Percentiles rank a stretch among this genome's conserved stretches.
phyloP scores from a whole-genome alignment of 92 coral and sea anemone genomes.

The Zoanthus gigantus region DNA sequence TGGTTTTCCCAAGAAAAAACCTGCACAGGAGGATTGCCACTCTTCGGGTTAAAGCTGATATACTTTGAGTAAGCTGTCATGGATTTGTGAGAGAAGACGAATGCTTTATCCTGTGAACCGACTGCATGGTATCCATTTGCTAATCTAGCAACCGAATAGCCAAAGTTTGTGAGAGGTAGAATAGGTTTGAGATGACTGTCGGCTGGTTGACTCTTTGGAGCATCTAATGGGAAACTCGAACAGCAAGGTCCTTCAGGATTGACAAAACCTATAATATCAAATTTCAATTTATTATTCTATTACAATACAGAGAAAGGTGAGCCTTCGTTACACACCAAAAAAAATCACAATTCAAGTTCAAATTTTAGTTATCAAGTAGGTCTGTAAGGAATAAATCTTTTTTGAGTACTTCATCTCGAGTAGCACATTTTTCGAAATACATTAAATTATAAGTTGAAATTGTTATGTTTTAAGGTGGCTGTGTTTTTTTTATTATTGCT shows the following conservation, averaged over 20 bases:
- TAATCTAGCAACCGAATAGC: conserved; percentile 73
- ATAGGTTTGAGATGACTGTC: conserved; percentile 89
- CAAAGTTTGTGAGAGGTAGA: conserved; percentile 68
- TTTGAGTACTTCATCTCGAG: too few relatives aligned
- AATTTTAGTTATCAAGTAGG: too few relatives aligned
- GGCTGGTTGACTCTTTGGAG: conserved; percentile 53
- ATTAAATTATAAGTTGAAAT: too few relatives aligned
- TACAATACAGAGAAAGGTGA: too few relatives aligned
- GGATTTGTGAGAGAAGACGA: conserved; percentile 64
- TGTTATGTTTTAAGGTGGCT: too few relatives aligned
- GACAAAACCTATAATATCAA: conserved; percentile 61
- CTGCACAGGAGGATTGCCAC: conserved; percentile 31
- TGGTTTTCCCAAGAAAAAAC: conserved; percentile 54
- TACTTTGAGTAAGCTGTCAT: conserved; percentile 50
- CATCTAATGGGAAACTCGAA: conserved; percentile 58
- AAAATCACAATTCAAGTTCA: too few relatives aligned
- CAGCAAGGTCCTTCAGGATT: conserved; percentile 91
- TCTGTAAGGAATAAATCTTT: too few relatives aligned
- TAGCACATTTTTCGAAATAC: too few relatives aligned
- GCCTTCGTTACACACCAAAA: too few relatives aligned
- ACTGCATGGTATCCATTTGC: conserved; percentile 70
- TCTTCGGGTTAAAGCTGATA: conserved; percentile 37
- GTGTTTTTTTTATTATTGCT: too few relatives aligned
- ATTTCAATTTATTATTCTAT: neutral
- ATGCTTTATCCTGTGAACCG: conserved; percentile 68